These are phyloP conservation scores for Siniperca obscura DNA, from an alignment of 2,797 vertebrate species.

Conservation along the genomic window DNA sequence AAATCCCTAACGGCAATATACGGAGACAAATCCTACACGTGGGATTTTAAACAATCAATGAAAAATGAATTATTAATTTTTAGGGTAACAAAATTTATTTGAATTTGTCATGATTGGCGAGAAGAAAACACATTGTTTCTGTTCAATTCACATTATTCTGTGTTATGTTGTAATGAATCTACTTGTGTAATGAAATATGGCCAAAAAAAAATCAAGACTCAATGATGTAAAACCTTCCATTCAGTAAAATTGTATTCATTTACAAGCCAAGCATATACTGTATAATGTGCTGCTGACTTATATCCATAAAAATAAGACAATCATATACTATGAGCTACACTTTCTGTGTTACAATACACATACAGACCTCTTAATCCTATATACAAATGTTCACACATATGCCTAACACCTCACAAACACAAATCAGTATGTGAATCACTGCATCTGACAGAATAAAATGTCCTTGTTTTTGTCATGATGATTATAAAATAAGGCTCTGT, in stretches of 20 bases:
- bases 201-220: constrained; percentile 16
- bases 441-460: constrained; percentile 35
- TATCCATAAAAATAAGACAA: constrained; percentile 67
- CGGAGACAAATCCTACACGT: background rate
- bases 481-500: constrained; percentile 54
- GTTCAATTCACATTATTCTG: constrained; percentile 61
- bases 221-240: constrained; percentile 21
- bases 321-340: constrained; percentile 47
- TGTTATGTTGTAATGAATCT: constrained; percentile 6
- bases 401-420: constrained; percentile 54
- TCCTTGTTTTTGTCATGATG: constrained; percentile 38
- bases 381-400: constrained; percentile 71
- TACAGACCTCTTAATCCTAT: constrained; percentile 54
- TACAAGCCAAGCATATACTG: constrained; percentile 48
- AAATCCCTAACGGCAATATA: background rate
- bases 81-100: constrained; percentile 58
- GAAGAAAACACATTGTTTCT: constrained; percentile 30
- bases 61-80: constrained; percentile 25
- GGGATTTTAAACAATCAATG: constrained; percentile 25
- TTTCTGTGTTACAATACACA: constrained; percentile 51
- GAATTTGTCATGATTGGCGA: constrained; percentile 39
- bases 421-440: constrained; percentile 47
- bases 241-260: constrained; percentile 51
- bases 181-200: constrained; percentile 22
- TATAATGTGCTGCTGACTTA: constrained; percentile 47